phyloP scores from a whole-genome alignment of 2,797 vertebrate genomes.

The Yasuhikotakia modesta region DNA sequence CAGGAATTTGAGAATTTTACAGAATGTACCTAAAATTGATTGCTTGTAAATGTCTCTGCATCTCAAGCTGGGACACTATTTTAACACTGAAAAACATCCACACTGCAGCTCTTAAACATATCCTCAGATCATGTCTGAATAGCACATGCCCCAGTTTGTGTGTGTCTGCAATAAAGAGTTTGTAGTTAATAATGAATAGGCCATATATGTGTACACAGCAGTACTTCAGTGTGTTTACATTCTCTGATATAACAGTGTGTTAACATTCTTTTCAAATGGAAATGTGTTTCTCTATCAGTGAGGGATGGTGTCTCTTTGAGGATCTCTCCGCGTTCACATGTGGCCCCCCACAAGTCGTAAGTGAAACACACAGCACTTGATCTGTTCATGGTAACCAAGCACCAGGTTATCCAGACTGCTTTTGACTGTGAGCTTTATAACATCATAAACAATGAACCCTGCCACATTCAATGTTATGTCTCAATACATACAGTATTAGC shows the following conservation, averaged over 20 bases:
- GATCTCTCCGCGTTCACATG: conserved; percentile 71
- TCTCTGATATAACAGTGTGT: conserved; percentile 31
- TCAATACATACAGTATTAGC: conserved; percentile 23
- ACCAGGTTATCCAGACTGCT: conserved; percentile 42
- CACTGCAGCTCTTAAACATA: not conserved
- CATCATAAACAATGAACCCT: conserved; percentile 20
- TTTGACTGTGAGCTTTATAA: conserved; percentile 47
- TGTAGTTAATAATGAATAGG: too few species aligned
- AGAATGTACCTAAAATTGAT: not conserved
- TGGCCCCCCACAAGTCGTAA: conserved; percentile 85
- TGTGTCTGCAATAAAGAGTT: too few species aligned
- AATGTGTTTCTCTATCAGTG: conserved; percentile 55
- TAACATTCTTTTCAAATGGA: conserved; percentile 17
- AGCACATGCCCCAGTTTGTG: not conserved
- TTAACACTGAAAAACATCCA: not conserved
- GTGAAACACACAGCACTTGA: conserved; percentile 67
- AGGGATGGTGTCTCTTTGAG: conserved; percentile 69
- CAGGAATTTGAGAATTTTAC: not conserved
- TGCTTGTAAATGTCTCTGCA: not conserved
- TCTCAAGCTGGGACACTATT: not conserved
- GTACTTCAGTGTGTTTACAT: conserved; percentile 18
- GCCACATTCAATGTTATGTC: conserved; percentile 27
- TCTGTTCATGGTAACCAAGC: conserved; percentile 58
- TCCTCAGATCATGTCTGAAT: not conserved
- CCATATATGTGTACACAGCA: not conserved